Percentiles rank a stretch among this genome's conserved stretches.
Conservation (phyloP, 2,888 invertebrate genomes). For the Deroplatys truncata region DNA sequence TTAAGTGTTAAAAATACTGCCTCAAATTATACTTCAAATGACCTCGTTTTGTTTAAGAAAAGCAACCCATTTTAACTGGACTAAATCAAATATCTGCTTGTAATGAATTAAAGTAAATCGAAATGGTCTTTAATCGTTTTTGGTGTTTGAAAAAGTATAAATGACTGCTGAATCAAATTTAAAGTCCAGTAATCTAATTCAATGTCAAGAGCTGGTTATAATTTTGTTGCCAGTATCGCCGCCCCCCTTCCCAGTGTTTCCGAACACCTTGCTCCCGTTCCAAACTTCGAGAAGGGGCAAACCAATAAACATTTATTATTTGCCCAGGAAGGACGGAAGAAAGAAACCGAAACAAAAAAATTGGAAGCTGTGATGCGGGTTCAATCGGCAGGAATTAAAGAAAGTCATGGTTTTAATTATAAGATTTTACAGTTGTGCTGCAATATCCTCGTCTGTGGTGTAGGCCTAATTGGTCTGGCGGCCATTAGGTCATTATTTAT, state of each 20-base stretch:
- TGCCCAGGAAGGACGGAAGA: background rate
- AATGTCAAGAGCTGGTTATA: background rate
- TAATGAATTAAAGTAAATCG: too few species aligned
- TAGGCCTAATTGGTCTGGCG: conserved; percentile 3
- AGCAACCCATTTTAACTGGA: too few species aligned
- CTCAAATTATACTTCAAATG: too few species aligned
- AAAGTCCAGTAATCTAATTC: background rate
- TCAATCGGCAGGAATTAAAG: conserved; percentile 6
- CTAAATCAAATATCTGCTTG: too few species aligned
- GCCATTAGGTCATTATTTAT: conserved; percentile 10
- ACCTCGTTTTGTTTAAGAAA: too few species aligned
- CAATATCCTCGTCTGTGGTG: background rate
- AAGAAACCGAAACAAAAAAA: background rate
- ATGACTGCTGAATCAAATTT: too few species aligned
- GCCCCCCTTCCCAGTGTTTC: background rate
- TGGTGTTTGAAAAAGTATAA: too few species aligned
- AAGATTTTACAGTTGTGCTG: background rate
- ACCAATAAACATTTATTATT: background rate
- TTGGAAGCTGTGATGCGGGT: background rate
- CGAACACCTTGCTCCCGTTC: background rate
- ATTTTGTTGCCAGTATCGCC: background rate
- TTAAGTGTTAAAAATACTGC: too few species aligned
- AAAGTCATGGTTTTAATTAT: conserved; percentile 24
- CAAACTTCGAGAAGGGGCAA: background rate
- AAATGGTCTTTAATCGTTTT: too few species aligned